These are phyloP conservation scores for Psittacula derbiana DNA, from an alignment of 2,797 vertebrate genomes.

Conservation along the genomic window DNA sequence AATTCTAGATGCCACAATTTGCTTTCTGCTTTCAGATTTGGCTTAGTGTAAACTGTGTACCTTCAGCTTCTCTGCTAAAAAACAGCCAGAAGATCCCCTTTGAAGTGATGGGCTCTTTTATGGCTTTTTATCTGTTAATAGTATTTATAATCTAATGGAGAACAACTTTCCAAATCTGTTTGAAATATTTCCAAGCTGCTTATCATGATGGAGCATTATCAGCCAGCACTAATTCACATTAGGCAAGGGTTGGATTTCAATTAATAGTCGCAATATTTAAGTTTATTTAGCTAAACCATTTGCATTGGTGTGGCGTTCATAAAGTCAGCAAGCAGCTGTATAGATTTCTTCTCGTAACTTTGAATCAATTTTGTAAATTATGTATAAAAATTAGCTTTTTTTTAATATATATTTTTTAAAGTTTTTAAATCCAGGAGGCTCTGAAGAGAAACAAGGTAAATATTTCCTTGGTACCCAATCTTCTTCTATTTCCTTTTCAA, in stretches of 20 bases:
- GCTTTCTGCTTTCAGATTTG: slow-evolving; percentile 17
- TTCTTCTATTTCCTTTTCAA: not conserved
- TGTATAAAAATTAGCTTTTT: not conserved
- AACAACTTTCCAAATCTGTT: slow-evolving; percentile 47
- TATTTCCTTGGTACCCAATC: not conserved
- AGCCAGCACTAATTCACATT: slow-evolving; percentile 61
- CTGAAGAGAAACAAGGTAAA: not conserved
- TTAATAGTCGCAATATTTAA: not conserved
- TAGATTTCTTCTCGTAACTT: not conserved
- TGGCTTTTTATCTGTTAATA: slow-evolving; percentile 44
- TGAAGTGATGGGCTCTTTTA: slow-evolving; percentile 18
- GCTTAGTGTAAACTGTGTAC: not conserved
- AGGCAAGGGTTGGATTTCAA: slow-evolving; percentile 51
- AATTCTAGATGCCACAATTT: not conserved
- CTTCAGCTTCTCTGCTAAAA: not conserved
- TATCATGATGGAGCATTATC: slow-evolving; percentile 40
- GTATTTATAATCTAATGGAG: slow-evolving; percentile 44
- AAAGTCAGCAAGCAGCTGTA: not conserved
- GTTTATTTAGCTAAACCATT: slow-evolving; percentile 37
- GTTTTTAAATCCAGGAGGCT: not conserved
- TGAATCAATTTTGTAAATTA: not conserved
- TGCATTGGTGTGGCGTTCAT: not conserved
- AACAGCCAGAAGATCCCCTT: slow-evolving; percentile 29
- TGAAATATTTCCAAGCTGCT: slow-evolving; percentile 67
- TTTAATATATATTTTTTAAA: not conserved